Evolutionary conservation across 2,888 invertebrate species (phyloP).

Genomic region (Protophormia terraenovae): DNA sequence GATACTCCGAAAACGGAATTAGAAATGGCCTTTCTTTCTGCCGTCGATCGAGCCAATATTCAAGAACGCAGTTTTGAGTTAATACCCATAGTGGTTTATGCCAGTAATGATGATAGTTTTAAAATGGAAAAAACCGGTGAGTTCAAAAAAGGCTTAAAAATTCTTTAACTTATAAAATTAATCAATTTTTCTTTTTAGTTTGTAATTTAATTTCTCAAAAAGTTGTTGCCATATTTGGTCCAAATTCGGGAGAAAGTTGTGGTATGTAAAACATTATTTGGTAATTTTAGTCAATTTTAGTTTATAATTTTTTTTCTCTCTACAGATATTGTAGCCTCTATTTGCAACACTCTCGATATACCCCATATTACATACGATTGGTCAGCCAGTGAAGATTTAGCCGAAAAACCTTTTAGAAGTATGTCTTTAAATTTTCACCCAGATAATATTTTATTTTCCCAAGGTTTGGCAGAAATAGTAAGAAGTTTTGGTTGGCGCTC

Average conservation of each 20-base stretch:
- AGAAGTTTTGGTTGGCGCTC: slow-evolving; percentile 89
- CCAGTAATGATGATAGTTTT: slow-evolving; percentile 78
- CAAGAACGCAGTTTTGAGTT: slow-evolving; percentile 78
- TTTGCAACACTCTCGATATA: slow-evolving; percentile 85
- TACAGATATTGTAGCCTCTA: slow-evolving; percentile 81
- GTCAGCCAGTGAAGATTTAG: slow-evolving; percentile 82
- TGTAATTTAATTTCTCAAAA: slow-evolving; percentile 86
- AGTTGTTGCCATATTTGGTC: slow-evolving; percentile 89
- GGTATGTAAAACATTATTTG: slow-evolving; percentile 76
- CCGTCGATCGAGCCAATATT: slow-evolving; percentile 82
- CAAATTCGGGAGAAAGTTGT: slow-evolving; percentile 81
- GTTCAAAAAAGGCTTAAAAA: background rate
- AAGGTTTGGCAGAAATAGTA: slow-evolving; percentile 88
- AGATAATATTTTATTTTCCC: slow-evolving; percentile 84
- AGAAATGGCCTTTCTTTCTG: slow-evolving; percentile 84
- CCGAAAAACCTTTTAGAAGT: slow-evolving; percentile 81
- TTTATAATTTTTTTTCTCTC: background rate
- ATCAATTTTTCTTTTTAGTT: slow-evolving; percentile 80
- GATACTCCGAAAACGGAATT: slow-evolving; percentile 83
- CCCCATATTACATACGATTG: slow-evolving; percentile 85
- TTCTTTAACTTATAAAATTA: background rate
- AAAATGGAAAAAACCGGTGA: slow-evolving; percentile 79
- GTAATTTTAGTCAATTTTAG: background rate
- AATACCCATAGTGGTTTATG: slow-evolving; percentile 76
- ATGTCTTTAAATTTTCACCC: slow-evolving; percentile 88